A percentile compares a stretch with the other conserved stretches of the same genome.
These are phyloP conservation scores for Limnephilus auricula DNA, from an alignment of 2,888 invertebrate genomes.

Conservation along the genomic window DNA sequence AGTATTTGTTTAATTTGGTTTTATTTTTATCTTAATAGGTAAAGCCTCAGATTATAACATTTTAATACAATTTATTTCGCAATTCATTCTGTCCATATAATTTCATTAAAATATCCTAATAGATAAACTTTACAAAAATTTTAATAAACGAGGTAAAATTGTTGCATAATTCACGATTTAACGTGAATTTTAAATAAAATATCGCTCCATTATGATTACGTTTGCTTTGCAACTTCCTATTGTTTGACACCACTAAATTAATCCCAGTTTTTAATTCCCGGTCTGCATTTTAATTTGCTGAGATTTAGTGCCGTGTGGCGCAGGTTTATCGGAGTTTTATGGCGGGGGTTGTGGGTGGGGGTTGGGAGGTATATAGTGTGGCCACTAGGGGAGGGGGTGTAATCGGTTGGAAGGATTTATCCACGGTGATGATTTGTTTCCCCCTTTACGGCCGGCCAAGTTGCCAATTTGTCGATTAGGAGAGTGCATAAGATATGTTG, in stretches of 20 bases:
- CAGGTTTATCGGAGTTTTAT: conserved; percentile 33
- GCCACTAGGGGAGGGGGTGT: neutral
- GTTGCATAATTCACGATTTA: too few species aligned
- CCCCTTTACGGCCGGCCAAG: conserved; percentile 19
- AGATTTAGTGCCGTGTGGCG: conserved; percentile 7
- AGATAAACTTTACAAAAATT: neutral
- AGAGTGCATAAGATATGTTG: conserved; percentile 11
- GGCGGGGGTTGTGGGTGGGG: neutral
- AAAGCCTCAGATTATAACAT: too few species aligned
- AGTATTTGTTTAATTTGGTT: too few species aligned
- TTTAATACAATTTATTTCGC: too few species aligned
- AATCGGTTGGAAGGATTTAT: conserved; percentile 8
- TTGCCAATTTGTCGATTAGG: conserved; percentile 34
- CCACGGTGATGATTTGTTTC: conserved; percentile 30
- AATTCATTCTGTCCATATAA: too few species aligned
- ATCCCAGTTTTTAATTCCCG: conserved; percentile 2
- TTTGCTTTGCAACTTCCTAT: neutral
- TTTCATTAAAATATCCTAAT: too few species aligned
- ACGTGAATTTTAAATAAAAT: too few species aligned
- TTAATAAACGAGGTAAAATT: too few species aligned
- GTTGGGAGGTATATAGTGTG: neutral
- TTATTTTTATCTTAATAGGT: too few species aligned
- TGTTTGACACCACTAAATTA: neutral
- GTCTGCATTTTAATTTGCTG: conserved; percentile 35
- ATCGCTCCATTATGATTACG: too few species aligned